Conservation (phyloP, 2,113 vertebrate species). For the Crotalus horridus region DNA sequence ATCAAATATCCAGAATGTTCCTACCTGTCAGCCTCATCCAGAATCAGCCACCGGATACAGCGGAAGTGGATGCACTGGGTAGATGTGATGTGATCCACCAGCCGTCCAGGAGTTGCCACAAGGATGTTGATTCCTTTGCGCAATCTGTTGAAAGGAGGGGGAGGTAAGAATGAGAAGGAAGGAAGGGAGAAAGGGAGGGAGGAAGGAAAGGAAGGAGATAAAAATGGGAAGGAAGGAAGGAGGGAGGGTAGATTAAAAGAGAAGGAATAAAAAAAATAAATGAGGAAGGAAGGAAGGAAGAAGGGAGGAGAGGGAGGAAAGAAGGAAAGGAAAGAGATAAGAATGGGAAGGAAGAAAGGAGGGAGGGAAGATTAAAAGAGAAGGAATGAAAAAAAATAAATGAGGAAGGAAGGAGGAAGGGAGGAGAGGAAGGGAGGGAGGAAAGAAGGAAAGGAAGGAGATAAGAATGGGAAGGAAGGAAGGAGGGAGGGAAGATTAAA, state of each 20-base stretch:
- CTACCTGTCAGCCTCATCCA: conserved; percentile 97
- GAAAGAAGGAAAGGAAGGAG: no score
- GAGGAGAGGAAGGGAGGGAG: no score
- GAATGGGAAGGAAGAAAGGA: background rate
- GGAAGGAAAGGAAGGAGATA: no score
- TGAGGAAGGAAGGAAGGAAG: no score
- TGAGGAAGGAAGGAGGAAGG: no score
- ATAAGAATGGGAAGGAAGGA: no score
- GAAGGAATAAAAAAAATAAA: no score
- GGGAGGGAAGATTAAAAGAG: background rate
- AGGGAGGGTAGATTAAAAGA: no score
- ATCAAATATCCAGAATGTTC: background rate
- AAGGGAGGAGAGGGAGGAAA: background rate
- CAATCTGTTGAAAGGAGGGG: conserved; percentile 69
- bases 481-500: no score
- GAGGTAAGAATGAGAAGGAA: background rate
- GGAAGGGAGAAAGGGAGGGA: background rate
- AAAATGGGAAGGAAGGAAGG: no score
- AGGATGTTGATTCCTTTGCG: conserved; percentile 96
- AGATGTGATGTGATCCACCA: conserved; percentile 92
- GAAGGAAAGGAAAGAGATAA: background rate
- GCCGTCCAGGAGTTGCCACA: conserved; percentile 89
- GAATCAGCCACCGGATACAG: conserved; percentile 81
- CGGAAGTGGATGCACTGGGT: conserved; percentile 86
- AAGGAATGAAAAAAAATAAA: no score